A percentile compares a stretch with the other conserved stretches of the same genome.
Conservation (phyloP, 2,797 vertebrate species). For the Octomys mimax region DNA sequence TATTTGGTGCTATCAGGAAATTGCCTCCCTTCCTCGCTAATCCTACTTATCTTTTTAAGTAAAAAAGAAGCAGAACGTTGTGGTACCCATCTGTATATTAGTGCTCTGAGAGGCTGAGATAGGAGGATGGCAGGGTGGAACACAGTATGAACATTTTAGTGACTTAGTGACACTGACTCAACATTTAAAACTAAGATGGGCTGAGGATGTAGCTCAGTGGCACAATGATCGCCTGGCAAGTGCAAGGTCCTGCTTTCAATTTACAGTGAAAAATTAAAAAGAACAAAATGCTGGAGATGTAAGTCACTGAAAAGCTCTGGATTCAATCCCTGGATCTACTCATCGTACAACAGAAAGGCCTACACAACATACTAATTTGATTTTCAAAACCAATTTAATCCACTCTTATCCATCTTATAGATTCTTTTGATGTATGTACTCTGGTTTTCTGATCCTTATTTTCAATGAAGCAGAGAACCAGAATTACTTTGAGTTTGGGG, state of each 20-base stretch:
- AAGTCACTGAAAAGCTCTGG: neutral
- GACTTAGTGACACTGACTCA: neutral
- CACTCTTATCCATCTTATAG: neutral
- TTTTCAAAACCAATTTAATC: neutral
- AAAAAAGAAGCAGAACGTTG: neutral
- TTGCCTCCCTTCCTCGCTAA: neutral
- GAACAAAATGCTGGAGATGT: neutral
- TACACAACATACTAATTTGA: neutral
- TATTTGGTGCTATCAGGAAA: neutral
- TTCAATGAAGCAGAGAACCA: neutral
- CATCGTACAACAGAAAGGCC: neutral
- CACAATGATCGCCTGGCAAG: no score
- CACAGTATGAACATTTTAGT: neutral
- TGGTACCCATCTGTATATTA: neutral
- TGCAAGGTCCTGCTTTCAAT: no score
- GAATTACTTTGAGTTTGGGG: slow-evolving; percentile 34
- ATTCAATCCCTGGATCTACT: neutral
- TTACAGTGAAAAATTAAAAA: neutral
- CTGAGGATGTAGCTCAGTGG: neutral
- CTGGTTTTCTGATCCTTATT: neutral
- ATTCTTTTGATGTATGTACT: neutral
- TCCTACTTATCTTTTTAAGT: neutral
- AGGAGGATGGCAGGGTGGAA: neutral
- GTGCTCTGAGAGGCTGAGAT: neutral
- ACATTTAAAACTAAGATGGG: neutral